These are phyloP conservation scores for Phaetusa simplex DNA, from an alignment of 2,113 vertebrate genomes.

Conservation along the genomic window DNA sequence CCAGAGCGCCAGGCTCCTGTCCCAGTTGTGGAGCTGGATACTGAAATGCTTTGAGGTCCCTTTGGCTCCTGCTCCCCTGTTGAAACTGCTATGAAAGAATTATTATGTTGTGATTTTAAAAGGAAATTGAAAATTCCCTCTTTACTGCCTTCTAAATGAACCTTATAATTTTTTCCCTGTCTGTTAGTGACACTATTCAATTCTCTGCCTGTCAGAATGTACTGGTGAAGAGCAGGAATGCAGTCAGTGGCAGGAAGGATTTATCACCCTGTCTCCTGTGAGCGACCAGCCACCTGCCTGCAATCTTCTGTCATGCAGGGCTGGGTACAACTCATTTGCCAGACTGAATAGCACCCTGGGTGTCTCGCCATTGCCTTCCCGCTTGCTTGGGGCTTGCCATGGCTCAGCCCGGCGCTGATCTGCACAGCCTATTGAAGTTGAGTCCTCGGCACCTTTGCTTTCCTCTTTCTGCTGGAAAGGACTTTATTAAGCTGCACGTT, in stretches of 20 bases:
- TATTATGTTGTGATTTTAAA: slow-evolving; percentile 36
- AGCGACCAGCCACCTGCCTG: neutral
- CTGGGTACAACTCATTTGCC: neutral
- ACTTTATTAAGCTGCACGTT: neutral
- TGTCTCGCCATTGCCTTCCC: neutral
- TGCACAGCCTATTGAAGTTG: neutral
- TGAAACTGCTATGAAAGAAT: slow-evolving; percentile 12
- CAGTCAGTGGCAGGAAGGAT: neutral
- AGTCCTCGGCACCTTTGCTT: neutral
- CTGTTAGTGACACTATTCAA: neutral
- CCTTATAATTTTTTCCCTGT: slow-evolving; percentile 41
- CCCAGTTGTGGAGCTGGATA: neutral
- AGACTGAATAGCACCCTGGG: neutral
- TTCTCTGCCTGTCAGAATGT: neutral
- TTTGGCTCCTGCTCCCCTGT: neutral
- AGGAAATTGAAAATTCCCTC: slow-evolving; percentile 61
- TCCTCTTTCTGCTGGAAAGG: neutral
- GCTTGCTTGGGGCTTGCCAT: neutral
- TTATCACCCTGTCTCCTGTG: neutral
- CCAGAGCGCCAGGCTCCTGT: too few species aligned
- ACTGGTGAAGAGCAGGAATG: neutral
- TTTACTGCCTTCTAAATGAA: slow-evolving; percentile 64
- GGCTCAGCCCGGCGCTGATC: neutral
- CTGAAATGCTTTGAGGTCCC: neutral
- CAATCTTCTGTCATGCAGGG: neutral